These are phyloP conservation scores for Antheraea assamensis DNA, from an alignment of 2,888 invertebrate genomes.

Conservation along the genomic window DNA sequence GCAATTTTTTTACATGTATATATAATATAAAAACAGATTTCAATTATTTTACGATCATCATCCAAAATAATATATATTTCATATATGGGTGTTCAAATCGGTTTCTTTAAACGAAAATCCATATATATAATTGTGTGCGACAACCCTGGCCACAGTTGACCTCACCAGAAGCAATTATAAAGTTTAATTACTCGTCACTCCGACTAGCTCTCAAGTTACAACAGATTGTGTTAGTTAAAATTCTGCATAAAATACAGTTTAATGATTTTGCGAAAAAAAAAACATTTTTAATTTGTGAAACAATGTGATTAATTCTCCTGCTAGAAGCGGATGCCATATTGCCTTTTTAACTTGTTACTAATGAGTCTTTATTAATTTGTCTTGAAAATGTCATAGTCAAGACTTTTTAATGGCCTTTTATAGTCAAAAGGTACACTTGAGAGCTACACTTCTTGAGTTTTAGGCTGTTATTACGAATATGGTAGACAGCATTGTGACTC, in stretches of 20 bases:
- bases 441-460: no score
- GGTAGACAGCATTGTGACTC: no score
- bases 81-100: not conserved
- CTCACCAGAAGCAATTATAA: slow-evolving; percentile 55
- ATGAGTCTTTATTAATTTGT: no score
- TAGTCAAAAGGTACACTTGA: no score
- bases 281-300: not conserved
- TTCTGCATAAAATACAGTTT: slow-evolving; percentile 5
- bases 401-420: no score
- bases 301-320: not conserved
- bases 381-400: no score
- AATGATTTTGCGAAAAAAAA: not conserved
- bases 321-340: not conserved
- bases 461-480: no score
- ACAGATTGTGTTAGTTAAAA: slow-evolving; percentile 28
- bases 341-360: not conserved
- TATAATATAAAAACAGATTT: no score
- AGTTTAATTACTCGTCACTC: slow-evolving; percentile 58
- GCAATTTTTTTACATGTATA: no score
- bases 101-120: not conserved
- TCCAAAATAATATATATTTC: not conserved
- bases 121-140: not conserved
- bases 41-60: not conserved
- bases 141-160: slow-evolving; percentile 33
- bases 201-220: slow-evolving; percentile 33